Percentiles rank a stretch among this genome's conserved stretches.
These are phyloP conservation scores for Carcinoscorpius rotundicauda DNA, from an alignment of 1,140 invertebrate genomes.

Conservation along the genomic window DNA sequence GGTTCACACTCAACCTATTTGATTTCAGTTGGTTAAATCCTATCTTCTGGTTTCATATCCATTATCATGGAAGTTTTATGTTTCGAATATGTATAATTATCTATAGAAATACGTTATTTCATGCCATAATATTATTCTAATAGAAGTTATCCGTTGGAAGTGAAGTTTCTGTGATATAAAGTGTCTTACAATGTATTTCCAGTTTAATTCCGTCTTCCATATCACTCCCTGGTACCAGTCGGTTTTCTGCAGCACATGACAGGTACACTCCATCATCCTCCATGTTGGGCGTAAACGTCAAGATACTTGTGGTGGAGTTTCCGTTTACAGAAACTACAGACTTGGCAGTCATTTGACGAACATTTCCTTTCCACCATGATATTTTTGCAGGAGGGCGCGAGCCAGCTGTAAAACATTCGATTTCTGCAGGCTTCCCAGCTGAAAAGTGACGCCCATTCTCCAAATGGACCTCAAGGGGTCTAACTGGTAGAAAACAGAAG, in stretches of 20 bases:
- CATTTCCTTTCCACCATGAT: slow-evolving; percentile 63
- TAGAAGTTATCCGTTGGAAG: too few species aligned
- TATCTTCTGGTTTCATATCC: too few species aligned
- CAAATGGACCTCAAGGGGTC: slow-evolving; percentile 65
- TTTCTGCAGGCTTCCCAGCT: slow-evolving; percentile 63
- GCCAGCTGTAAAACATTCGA: slow-evolving; percentile 66
- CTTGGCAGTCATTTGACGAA: slow-evolving; percentile 46
- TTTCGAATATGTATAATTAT: too few species aligned
- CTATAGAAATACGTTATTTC: too few species aligned
- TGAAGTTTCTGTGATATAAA: too few species aligned
- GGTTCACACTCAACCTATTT: too few species aligned
- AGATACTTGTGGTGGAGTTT: slow-evolving; percentile 38
- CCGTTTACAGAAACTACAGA: slow-evolving; percentile 51
- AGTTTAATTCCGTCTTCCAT: slow-evolving; percentile 57
- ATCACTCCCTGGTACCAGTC: slow-evolving; percentile 39
- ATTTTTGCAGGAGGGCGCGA: slow-evolving; percentile 68
- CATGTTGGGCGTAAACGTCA: slow-evolving; percentile 20
- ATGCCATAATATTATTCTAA: too few species aligned
- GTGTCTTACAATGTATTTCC: slow-evolving; percentile 44
- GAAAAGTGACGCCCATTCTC: slow-evolving; percentile 62
- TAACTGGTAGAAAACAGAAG: slow-evolving; percentile 46
- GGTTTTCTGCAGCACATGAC: slow-evolving; percentile 26
- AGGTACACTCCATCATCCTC: slow-evolving; percentile 24
- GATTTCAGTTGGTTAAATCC: too few species aligned
- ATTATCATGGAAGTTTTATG: too few species aligned